These are phyloP conservation scores for Rhopalosiphum maidis DNA, from an alignment of 1,140 invertebrate species.

Conservation along the genomic window DNA sequence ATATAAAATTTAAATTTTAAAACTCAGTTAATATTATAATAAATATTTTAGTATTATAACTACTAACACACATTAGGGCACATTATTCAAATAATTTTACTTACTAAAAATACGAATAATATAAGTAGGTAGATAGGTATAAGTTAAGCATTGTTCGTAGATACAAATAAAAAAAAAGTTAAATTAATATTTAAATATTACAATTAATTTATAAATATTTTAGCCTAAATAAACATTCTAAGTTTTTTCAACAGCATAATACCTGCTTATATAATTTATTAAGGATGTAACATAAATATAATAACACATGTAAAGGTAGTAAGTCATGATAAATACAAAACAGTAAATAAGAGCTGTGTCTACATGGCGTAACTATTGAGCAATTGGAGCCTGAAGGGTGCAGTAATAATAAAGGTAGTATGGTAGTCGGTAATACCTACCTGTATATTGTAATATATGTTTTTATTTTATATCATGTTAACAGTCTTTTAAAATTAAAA, in stretches of 20 bases:
- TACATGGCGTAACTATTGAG: neutral
- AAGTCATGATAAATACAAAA: neutral
- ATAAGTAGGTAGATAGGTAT: neutral
- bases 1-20: neutral
- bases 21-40: neutral
- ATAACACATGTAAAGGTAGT: neutral
- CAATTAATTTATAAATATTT: neutral
- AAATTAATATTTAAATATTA: neutral
- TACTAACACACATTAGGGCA: neutral
- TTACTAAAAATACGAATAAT: neutral
- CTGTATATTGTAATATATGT: neutral
- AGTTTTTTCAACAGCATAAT: neutral
- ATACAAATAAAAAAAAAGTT: neutral
- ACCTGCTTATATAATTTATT: neutral
- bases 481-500: too few relatives aligned
- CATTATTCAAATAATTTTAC: neutral
- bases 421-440: neutral
- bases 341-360: neutral
- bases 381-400: neutral
- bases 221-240: neutral
- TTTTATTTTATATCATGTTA: too few relatives aligned
- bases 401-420: neutral
- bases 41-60: slow-evolving; percentile 2
- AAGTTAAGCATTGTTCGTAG: neutral
- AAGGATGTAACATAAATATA: neutral